Evolutionary conservation across 2,113 vertebrate species (phyloP).

Genomic region (Connochaetes taurinus): DNA sequence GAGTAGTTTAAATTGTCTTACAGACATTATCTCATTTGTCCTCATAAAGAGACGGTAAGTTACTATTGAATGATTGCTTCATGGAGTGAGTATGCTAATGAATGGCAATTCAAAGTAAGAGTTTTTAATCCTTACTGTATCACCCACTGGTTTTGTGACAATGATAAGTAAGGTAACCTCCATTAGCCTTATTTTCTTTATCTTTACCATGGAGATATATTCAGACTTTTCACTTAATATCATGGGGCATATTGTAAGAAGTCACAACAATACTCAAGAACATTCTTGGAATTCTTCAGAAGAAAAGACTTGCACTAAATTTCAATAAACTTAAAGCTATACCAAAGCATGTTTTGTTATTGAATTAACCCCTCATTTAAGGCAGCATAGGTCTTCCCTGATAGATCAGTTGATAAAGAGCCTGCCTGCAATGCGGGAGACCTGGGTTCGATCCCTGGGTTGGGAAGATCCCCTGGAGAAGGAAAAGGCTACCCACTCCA

Average conservation of each 20-base stretch:
- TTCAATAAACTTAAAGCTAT: conserved; percentile 12
- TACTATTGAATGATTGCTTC: conserved; percentile 53
- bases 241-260: background rate
- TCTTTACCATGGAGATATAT: background rate
- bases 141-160: conserved; percentile 49
- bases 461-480: background rate
- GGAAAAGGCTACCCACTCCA: background rate
- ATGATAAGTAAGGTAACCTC: conserved; percentile 46
- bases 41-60: conserved; percentile 60
- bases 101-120: conserved; percentile 49
- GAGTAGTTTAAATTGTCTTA: conserved; percentile 63
- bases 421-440: background rate
- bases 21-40: conserved; percentile 75
- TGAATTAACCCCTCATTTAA: background rate
- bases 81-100: conserved; percentile 58
- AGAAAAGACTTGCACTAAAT: background rate
- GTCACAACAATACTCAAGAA: background rate
- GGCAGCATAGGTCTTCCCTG: background rate
- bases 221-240: conserved; percentile 22
- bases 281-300: background rate
- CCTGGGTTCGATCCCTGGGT: background rate
- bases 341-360: background rate
- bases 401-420: background rate
- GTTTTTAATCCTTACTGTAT: conserved; percentile 51
- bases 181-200: conserved; percentile 51